Evolutionary conservation across 2,888 invertebrate species (phyloP), one percentile per base, ranked within the genome.

Genomic region (Amphipyra tragopoginis): DNA sequence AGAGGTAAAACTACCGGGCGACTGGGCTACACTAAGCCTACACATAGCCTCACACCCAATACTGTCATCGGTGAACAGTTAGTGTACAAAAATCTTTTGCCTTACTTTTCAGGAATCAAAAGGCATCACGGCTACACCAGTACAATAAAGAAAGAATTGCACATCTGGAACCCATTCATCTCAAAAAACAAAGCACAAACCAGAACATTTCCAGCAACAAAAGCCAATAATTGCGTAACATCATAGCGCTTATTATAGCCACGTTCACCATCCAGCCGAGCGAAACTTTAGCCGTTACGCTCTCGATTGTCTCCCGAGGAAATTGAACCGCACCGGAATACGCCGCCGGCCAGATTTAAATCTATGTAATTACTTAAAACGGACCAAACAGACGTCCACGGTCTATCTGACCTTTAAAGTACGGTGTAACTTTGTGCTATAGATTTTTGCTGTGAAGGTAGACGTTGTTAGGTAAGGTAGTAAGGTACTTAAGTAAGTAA

Each of bases 281-380:
- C 60, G 80, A 74, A 77, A 77, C 80, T 77, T 77, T 68, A 76
- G 69, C 76, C 61, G 69, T 77, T 71, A 63, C 65, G 70, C 48
- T 66, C 58, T 21, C 75, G 54, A 77, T 77, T 79, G 77, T 77
- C 75, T 68, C 72, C 53, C 33, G 65, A 74, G 77, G 77, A 79
- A 77, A 77, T 77, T 74, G 78, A 74, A 77, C 80, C 61, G 56
- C 52, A 59, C 63, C 54, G 77, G 53, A 72, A 57, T 62, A 65
- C 53, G 68, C 65, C 58, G 65, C 50, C 73, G 63, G 76, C 60
- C 45, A 69, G 76, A 77, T 79, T 77, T 72, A 69, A 68, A 77
- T 77, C 80, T 77, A 77, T 64, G 62, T 77, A 72, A 77, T 77
- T 77, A 79, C 75, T 77, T 77, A 66, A 21, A 56, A 56, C 72